These are phyloP conservation scores for Cnemophilus loriae DNA, from an alignment of 2,113 vertebrate genomes.

Conservation along the genomic window DNA sequence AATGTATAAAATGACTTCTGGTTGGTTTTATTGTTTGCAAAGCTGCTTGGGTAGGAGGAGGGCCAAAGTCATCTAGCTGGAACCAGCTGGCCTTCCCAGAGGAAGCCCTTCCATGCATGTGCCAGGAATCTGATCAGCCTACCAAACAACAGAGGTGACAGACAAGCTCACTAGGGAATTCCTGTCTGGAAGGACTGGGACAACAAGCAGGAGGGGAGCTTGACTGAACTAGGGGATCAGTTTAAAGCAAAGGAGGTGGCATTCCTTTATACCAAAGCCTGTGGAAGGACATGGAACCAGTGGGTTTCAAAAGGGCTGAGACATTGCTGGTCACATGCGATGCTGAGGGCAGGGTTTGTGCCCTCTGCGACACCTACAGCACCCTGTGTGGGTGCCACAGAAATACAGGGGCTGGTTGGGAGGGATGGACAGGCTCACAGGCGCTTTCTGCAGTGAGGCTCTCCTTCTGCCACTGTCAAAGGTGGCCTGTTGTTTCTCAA, in stretches of 20 bases:
- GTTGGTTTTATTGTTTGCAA: not conserved
- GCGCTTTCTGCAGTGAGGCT: rapidly evolving
- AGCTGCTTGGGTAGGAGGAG: not conserved
- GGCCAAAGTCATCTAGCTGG: not conserved
- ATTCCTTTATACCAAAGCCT: not conserved
- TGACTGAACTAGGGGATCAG: not conserved
- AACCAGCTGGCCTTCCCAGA: not conserved
- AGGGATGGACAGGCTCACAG: not conserved
- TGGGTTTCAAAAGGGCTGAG: not conserved
- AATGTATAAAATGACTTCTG: not conserved
- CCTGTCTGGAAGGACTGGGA: not conserved
- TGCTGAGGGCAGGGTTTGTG: not conserved
- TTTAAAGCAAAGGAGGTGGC: not conserved
- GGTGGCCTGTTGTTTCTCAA: not conserved
- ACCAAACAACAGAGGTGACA: not conserved
- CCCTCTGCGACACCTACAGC: not conserved
- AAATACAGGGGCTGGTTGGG: rapidly evolving
- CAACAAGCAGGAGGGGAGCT: not conserved
- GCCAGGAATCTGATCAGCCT: not conserved
- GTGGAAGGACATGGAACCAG: not conserved
- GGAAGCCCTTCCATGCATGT: not conserved
- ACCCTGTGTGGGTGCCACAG: not conserved
- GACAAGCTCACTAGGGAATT: not conserved
- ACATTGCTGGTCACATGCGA: rapidly evolving
- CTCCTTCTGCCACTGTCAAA: not conserved